Percentiles rank a stretch among this genome's conserved stretches.
Conservation (phyloP, 2,797 vertebrate species). For the Xenopus petersii region DNA sequence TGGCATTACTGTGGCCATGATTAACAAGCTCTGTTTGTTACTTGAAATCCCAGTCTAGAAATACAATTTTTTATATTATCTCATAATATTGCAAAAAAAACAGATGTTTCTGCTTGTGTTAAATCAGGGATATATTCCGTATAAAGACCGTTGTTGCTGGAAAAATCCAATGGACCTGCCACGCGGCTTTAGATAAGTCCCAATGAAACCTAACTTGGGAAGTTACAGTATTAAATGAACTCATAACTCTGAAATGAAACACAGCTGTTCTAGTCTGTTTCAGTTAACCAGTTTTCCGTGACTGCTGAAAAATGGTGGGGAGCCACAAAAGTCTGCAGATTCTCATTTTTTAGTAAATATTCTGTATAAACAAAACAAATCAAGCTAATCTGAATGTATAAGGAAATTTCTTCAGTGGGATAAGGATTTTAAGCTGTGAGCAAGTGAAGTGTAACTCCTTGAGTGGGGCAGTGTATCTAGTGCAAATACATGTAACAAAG, state of each 20-base stretch:
- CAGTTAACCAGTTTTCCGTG: conserved; percentile 37
- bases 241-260: conserved; percentile 36
- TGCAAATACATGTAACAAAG: no score
- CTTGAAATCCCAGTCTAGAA: conserved; percentile 28
- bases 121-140: conserved; percentile 14
- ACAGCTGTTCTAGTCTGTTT: conserved; percentile 26
- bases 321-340: conserved; percentile 31
- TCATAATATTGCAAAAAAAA: conserved; percentile 27
- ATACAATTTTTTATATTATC: conserved; percentile 32
- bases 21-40: conserved; percentile 42
- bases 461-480: no score
- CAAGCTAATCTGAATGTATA: conserved; percentile 31
- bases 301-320: conserved; percentile 32
- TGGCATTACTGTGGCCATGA: conserved; percentile 38
- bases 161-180: conserved; percentile 19
- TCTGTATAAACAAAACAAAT: conserved; percentile 32
- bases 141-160: conserved; percentile 12
- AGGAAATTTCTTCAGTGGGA: conserved; percentile 9
- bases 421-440: background rate
- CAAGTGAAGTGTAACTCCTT: no score
- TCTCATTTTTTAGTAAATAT: conserved; percentile 18
- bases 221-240: conserved; percentile 38
- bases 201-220: conserved; percentile 43
- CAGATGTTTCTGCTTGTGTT: conserved; percentile 36
- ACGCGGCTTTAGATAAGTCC: conserved; percentile 28